A percentile compares a stretch with the other conserved stretches of the same genome.
Evolutionary conservation across 2,888 invertebrate genomes (phyloP).

Genomic region (Orthosia cruda): DNA sequence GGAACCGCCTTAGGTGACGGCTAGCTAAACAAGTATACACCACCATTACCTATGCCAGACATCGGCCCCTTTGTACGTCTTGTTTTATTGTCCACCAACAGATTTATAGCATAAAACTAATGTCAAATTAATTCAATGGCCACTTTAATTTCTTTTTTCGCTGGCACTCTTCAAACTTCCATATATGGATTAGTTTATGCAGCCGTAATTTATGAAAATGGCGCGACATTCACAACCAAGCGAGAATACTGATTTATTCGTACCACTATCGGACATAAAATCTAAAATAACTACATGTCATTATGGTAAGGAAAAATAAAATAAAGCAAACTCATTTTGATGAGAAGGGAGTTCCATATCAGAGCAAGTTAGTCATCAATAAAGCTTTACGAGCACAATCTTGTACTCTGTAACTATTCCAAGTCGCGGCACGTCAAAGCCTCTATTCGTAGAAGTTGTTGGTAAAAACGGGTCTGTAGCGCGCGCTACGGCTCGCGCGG

Average conservation of each 20-base stretch:
- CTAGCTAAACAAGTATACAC: slow-evolving; percentile 37
- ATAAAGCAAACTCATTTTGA: slow-evolving; percentile 61
- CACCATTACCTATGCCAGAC: slow-evolving; percentile 60
- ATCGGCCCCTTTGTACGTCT: slow-evolving; percentile 59
- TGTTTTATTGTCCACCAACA: slow-evolving; percentile 35
- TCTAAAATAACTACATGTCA: slow-evolving; percentile 57
- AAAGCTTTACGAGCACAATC: slow-evolving; percentile 81
- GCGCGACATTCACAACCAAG: slow-evolving; percentile 39
- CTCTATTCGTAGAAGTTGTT: slow-evolving; percentile 88
- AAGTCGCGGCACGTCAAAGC: slow-evolving; percentile 88
- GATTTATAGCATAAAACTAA: slow-evolving; percentile 61
- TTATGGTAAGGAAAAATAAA: slow-evolving; percentile 55
- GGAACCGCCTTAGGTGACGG: slow-evolving; percentile 75
- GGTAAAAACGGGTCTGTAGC: slow-evolving; percentile 87
- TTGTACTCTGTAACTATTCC: slow-evolving; percentile 76
- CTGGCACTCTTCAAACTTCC: slow-evolving; percentile 40
- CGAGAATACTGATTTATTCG: slow-evolving; percentile 53
- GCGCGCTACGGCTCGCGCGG: slow-evolving; percentile 88
- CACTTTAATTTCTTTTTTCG: slow-evolving; percentile 38
- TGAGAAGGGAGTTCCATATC: slow-evolving; percentile 60
- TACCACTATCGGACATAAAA: slow-evolving; percentile 52
- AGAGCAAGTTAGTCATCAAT: slow-evolving; percentile 77
- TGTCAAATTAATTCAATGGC: slow-evolving; percentile 63
- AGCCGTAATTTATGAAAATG: slow-evolving; percentile 47
- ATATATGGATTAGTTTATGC: slow-evolving; percentile 41